A percentile compares a stretch with the other conserved stretches of the same genome.
These are phyloP conservation scores for Heteromyza rotundicornis DNA, from an alignment of 2,888 invertebrate species.

Conservation along the genomic window DNA sequence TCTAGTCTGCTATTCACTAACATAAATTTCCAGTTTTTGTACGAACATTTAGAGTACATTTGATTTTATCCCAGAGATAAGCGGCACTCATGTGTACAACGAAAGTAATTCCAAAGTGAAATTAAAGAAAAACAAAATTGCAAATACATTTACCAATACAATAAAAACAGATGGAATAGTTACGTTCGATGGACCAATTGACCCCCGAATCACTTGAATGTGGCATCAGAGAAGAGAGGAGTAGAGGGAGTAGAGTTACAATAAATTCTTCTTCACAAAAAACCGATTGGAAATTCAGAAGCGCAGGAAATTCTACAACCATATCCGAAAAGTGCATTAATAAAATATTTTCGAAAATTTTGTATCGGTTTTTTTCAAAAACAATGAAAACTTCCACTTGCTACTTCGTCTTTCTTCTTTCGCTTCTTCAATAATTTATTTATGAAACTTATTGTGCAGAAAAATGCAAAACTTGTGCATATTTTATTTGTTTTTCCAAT, in stretches of 20 bases:
- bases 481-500: slow-evolving; percentile 8
- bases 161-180: slow-evolving; percentile 8
- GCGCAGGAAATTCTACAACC: slow-evolving; percentile 3
- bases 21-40: too few relatives aligned
- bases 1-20: too few relatives aligned
- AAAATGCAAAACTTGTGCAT: slow-evolving; percentile 10
- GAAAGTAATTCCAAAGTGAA: slow-evolving; percentile 13
- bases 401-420: too few relatives aligned
- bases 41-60: background rate
- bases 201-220: background rate
- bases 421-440: slow-evolving; percentile 4
- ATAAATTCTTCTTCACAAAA: too few relatives aligned
- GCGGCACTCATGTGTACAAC: slow-evolving; percentile 7
- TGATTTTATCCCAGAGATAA: slow-evolving; percentile 16
- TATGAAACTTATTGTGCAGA: slow-evolving; percentile 9
- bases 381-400: too few relatives aligned
- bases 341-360: background rate
- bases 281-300: background rate
- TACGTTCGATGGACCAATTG: slow-evolving; percentile 4
- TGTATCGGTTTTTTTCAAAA: too few relatives aligned
- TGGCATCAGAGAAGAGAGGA: too few relatives aligned
- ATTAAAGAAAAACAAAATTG: slow-evolving; percentile 13
- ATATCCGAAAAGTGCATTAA: slow-evolving; percentile 12
- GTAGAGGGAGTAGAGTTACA: too few relatives aligned
- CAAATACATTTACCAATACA: slow-evolving; percentile 14